Conservation (phyloP, 2,888 invertebrate genomes). For the Eucera pruinosa region DNA sequence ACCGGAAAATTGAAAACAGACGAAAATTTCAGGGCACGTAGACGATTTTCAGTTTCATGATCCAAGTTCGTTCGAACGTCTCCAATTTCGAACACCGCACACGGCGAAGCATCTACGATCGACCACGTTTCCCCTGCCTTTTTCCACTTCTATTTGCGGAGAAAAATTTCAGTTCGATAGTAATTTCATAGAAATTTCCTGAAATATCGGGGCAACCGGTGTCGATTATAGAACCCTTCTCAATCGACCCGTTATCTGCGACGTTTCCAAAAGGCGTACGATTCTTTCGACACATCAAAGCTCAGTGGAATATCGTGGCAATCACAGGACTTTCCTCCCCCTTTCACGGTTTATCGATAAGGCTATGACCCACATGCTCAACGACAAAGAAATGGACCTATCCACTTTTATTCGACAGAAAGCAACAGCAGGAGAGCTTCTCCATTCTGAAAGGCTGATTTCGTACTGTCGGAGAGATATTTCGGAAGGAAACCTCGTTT, state of each 20-base stretch:
- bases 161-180: conserved; percentile 1
- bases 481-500: neutral
- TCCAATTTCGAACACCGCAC: too few relatives aligned
- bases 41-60: too few relatives aligned
- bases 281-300: conserved; percentile 27
- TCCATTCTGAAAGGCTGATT: neutral
- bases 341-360: conserved; percentile 48
- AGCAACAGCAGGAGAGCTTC: neutral
- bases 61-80: too few relatives aligned
- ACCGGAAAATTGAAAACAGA: too few relatives aligned
- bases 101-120: too few relatives aligned
- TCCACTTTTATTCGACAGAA: conserved; percentile 25
- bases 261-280: neutral
- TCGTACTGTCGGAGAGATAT: neutral
- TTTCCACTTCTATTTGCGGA: neutral
- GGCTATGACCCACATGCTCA: conserved; percentile 59
- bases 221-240: neutral
- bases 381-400: conserved; percentile 57
- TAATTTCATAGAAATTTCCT: conserved; percentile 25
- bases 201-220: conserved; percentile 5
- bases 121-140: too few relatives aligned
- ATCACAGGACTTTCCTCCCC: conserved; percentile 22
- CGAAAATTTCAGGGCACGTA: too few relatives aligned
- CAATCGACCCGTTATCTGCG: conserved; percentile 1
- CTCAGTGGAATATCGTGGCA: conserved; percentile 44